phyloP scores from a whole-genome alignment of 2,888 invertebrate genomes.

The Odontocerum albicorne region DNA sequence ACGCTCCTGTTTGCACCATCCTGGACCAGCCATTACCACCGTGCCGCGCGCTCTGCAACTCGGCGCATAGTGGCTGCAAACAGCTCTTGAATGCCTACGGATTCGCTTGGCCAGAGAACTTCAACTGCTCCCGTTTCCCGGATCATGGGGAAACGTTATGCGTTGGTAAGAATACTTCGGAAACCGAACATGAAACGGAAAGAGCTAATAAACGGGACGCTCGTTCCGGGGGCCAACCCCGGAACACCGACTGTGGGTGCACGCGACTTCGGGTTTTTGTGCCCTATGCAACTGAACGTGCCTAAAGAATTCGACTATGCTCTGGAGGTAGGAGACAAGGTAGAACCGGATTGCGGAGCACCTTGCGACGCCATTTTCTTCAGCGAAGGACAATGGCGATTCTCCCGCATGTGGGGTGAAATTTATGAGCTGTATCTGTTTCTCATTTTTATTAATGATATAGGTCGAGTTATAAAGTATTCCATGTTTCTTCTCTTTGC shows the following conservation, averaged over 20 bases:
- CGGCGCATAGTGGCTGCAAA: slow-evolving; percentile 87
- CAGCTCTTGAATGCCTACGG: slow-evolving; percentile 82
- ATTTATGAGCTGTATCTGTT: too few relatives aligned
- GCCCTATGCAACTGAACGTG: slow-evolving; percentile 83
- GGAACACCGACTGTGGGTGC: slow-evolving; percentile 50
- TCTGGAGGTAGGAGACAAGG: slow-evolving; percentile 77
- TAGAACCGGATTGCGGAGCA: slow-evolving; percentile 77
- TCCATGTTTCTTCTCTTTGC: too few relatives aligned
- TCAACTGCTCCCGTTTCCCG: slow-evolving; percentile 88
- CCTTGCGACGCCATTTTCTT: slow-evolving; percentile 95
- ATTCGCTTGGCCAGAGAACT: slow-evolving; percentile 85
- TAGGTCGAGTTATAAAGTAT: too few relatives aligned
- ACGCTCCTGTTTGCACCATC: slow-evolving; percentile 95
- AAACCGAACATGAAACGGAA: slow-evolving; percentile 38
- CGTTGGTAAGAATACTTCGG: slow-evolving; percentile 69
- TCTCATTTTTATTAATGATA: too few relatives aligned
- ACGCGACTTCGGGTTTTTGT: slow-evolving; percentile 81
- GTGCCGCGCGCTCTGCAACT: slow-evolving; percentile 86
- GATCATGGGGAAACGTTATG: slow-evolving; percentile 71
- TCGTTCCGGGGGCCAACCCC: slow-evolving; percentile 12
- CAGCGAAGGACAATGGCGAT: slow-evolving; percentile 74
- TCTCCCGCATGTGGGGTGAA: slow-evolving; percentile 90
- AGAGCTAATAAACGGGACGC: slow-evolving; percentile 23
- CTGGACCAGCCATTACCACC: slow-evolving; percentile 82
- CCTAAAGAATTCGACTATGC: slow-evolving; percentile 80